Evolutionary conservation across 2,113 vertebrate species (phyloP), one percentile per base, ranked within the genome.

Genomic region (Probosciger aterrimus): DNA sequence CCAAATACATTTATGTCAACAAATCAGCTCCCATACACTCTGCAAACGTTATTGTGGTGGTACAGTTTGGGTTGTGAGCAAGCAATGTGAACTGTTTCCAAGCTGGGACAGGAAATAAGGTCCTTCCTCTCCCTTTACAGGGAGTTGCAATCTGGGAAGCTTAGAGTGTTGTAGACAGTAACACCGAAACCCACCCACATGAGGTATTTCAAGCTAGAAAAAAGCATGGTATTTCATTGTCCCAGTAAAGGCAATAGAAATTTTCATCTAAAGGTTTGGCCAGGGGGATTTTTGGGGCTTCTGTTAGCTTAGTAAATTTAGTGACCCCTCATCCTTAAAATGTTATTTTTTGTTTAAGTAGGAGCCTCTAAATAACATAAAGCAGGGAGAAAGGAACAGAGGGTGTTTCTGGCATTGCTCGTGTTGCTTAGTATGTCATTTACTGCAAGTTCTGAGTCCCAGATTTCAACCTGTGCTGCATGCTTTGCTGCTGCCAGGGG

Each of bases 1-100:
- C 33, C 11, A 70, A 64, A 74, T 37, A 28, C 5, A 27, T 78
- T 52, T 80, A 39, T 0, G 0, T 12, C 1, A 2, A 81, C 7
- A 20, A 60, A 47, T 47, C 25, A 33, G 14, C 55, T 94, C 15
- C 27, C 19, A n/a, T 37, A 31, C 3, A 1, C 22, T 57, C 41
- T 69, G 76, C 14, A 73, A 46, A 71, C 33, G 37, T n/a, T 47
- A 33, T 13, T 11, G 7, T 59, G 24, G 31, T 6, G 1, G 23
- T 37, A n/a, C 8, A 67, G 27, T 13, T 46, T n/a, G 47, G 71
- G 49, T 24, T 73, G 28, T 53, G 53, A 41, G 67, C 73, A 85
- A 52, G 47, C 60, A 25, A 14, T 4, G 33, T 13, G 52, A 88
- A 25, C 23, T 35, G 35, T 33, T 82, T 71, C 77, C 50, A 65